Evolutionary conservation across 30 jellyfish, hydroid and myxozoan species (phyloP), one percentile per base, ranked within the genome.

Genomic region (Pelagia noctiluca): DNA sequence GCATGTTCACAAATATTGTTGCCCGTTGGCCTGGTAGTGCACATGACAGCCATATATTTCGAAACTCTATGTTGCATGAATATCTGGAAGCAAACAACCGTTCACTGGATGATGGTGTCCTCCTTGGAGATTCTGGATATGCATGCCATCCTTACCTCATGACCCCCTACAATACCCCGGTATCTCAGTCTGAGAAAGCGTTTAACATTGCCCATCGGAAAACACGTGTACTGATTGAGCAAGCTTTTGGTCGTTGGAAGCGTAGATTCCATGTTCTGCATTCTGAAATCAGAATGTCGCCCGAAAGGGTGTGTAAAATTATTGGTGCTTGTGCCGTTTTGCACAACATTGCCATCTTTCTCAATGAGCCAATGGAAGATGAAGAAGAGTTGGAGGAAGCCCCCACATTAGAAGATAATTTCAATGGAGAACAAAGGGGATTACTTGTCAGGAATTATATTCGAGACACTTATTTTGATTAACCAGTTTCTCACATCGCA

Each of bases 231-330:
- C 35, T 32, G 1, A 61, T 61, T 19, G 74, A 61, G 74, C 74
- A 61, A 61, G 26, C 74, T 1, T 61, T 61, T 61, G 35, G 74
- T 35, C 74, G 74, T 5, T 61, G 74, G 74, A 61, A 61, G 26
- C 21, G 74, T 3, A 61, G 74, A 61, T 61, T 61, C 74, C 74
- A 61, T 61, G 74, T 2, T 19, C 74, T 61, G 35, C 74, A 61
- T 61, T 25, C 47, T 5, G 74, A 61, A 25, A 61, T 61, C 21
- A 28, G 35, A 61, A n/a, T 61, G 74, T 32, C 74, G 26, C 74
- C 74, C 26, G 74, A 61, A 3, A 18, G 74, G 35, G 74, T 61
- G 8, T 61, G 74, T 35, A 61, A 1, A 0, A 19, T 61, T 19
- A 61, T 61, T 61, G 74, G n/a, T n/a, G n/a, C n/a, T n/a, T n/a